These are phyloP conservation scores for Hofmannophila pseudospretella DNA, from an alignment of 2,888 invertebrate genomes.

Conservation along the genomic window DNA sequence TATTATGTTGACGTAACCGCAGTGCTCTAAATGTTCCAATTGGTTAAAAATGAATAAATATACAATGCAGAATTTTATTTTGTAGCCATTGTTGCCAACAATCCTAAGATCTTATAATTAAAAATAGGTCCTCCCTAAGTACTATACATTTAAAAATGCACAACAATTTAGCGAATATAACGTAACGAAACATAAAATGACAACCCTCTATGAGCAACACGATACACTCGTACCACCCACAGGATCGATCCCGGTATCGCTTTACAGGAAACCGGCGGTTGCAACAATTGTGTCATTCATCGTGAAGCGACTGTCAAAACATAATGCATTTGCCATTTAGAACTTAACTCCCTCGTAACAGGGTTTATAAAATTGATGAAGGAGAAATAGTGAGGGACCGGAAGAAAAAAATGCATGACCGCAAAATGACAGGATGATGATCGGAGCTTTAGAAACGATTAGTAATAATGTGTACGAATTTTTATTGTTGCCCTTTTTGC, in stretches of 20 bases:
- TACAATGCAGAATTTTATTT: too few relatives aligned
- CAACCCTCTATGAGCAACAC: constrained; percentile 41
- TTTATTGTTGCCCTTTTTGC: constrained; percentile 9
- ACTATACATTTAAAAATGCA: too few relatives aligned
- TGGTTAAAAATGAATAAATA: too few relatives aligned
- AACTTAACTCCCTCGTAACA: constrained; percentile 19
- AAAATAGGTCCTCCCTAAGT: too few relatives aligned
- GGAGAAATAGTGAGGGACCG: constrained; percentile 15
- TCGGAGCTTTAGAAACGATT: constrained; percentile 16
- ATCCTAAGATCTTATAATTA: too few relatives aligned
- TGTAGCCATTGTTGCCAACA: too few relatives aligned
- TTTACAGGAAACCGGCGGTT: constrained; percentile 69
- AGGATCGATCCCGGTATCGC: constrained; percentile 44
- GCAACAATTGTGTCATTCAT: constrained; percentile 55
- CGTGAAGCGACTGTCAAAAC: constrained; percentile 27
- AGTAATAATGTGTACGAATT: constrained; percentile 7
- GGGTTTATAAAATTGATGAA: constrained; percentile 10
- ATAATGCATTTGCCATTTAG: constrained; percentile 13
- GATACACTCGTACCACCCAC: constrained; percentile 55
- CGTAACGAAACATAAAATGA: constrained; percentile 19
- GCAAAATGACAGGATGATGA: constrained; percentile 40
- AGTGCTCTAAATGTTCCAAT: too few relatives aligned
- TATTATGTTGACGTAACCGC: too few relatives aligned
- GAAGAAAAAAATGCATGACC: constrained; percentile 32
- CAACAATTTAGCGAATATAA: constrained; percentile 11